phyloP scores from a whole-genome alignment of 2,113 vertebrate genomes.

The Sisor rabdophorus region DNA sequence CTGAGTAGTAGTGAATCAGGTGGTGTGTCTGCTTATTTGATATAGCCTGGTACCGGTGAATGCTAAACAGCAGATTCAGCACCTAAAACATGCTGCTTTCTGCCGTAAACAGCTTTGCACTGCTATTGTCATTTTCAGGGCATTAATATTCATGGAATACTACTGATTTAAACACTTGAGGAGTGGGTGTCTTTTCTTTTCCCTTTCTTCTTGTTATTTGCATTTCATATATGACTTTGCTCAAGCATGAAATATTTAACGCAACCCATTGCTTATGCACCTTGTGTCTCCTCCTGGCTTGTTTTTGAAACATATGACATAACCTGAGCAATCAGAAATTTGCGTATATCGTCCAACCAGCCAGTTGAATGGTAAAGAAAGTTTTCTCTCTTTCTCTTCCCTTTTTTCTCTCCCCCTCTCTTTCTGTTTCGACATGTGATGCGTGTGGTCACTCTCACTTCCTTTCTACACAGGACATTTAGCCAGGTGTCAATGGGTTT shows the following conservation, averaged over 20 bases:
- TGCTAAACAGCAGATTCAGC: constrained; percentile 61
- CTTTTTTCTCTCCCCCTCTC: not conserved
- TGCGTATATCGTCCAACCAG: constrained; percentile 34
- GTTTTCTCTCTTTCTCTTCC: constrained; percentile 18
- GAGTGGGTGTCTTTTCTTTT: constrained; percentile 40
- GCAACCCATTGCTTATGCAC: constrained; percentile 35
- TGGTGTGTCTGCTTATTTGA: constrained; percentile 58
- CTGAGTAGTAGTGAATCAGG: constrained; percentile 40
- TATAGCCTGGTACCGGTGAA: constrained; percentile 54
- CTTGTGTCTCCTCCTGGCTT: constrained; percentile 16
- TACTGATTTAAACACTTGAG: constrained; percentile 70
- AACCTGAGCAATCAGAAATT: constrained; percentile 43
- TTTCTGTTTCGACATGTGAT: constrained; percentile 43
- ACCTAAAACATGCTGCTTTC: constrained; percentile 62
- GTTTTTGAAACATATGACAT: constrained; percentile 43
- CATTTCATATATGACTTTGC: constrained; percentile 52
- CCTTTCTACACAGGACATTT: constrained; percentile 54
- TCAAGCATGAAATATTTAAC: constrained; percentile 54
- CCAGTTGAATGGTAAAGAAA: constrained; percentile 37
- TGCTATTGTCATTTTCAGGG: constrained; percentile 68
- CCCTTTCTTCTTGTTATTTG: constrained; percentile 47
- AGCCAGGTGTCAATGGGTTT: constrained; percentile 49
- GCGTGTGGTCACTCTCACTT: constrained; percentile 54
- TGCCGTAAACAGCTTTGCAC: constrained; percentile 72
- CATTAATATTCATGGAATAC: constrained; percentile 76